These are phyloP conservation scores for Moxostoma hubbsi DNA, from an alignment of 2,797 vertebrate species.

Conservation along the genomic window DNA sequence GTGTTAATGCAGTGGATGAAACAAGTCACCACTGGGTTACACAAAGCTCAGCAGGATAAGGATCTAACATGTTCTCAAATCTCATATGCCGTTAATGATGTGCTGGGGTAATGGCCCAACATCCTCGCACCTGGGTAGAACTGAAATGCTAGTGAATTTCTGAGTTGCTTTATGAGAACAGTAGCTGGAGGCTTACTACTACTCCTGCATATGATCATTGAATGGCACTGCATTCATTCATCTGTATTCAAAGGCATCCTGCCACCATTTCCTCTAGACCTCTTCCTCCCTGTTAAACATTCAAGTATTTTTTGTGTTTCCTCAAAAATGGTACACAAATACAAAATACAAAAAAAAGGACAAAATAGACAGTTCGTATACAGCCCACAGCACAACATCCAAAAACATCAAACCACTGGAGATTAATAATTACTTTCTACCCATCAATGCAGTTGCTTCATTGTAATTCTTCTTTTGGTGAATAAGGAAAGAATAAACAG, in stretches of 20 bases:
- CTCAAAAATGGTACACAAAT: constrained; percentile 49
- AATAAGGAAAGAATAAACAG: constrained; percentile 4
- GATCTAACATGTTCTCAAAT: constrained; percentile 35
- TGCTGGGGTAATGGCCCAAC: constrained; percentile 21
- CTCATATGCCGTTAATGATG: constrained; percentile 38
- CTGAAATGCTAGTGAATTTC: constrained; percentile 24
- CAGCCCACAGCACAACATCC: constrained; percentile 48
- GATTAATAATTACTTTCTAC: constrained; percentile 15
- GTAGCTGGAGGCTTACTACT: constrained; percentile 32
- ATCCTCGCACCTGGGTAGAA: constrained; percentile 16
- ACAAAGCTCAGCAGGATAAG: background rate
- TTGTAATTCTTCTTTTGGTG: constrained; percentile 45
- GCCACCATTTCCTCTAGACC: background rate
- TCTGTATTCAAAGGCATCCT: constrained; percentile 65
- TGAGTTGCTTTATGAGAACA: constrained; percentile 6
- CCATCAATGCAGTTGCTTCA: constrained; percentile 24
- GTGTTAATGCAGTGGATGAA: constrained; percentile 26
- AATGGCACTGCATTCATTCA: constrained; percentile 30
- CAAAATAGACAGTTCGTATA: constrained; percentile 60
- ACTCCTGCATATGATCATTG: constrained; percentile 14
- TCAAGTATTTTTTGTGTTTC: constrained; percentile 70
- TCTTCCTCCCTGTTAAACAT: constrained; percentile 54
- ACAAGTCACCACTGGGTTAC: constrained; percentile 6
- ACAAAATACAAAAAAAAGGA: constrained; percentile 19
- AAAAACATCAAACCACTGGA: constrained; percentile 30